A percentile compares a stretch with the other conserved stretches of the same genome.
Conservation (phyloP, 2,888 invertebrate genomes). For the Pheosia gnoma region DNA sequence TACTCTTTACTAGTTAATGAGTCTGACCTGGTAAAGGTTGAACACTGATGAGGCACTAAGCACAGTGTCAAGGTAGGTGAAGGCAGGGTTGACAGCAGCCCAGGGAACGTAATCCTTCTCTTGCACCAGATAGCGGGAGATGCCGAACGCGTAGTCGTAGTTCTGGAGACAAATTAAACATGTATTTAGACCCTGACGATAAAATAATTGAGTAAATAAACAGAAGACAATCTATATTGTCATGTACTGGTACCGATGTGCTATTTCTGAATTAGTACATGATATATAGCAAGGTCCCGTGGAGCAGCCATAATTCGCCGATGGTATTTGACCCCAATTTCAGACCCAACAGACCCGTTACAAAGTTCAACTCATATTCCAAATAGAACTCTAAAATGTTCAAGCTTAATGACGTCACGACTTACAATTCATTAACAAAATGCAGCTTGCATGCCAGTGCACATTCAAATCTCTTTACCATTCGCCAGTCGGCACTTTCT, state of each 20-base stretch:
- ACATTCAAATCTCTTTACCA: constrained; percentile 28
- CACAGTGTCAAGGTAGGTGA: constrained; percentile 65
- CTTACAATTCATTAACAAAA: constrained; percentile 3
- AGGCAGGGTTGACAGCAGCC: constrained; percentile 71
- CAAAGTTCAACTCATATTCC: not conserved
- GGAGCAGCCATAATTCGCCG: no score
- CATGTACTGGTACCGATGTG: no score
- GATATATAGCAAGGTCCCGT: no score
- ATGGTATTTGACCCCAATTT: no score
- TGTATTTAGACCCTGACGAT: not conserved
- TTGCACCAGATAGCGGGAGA: constrained; percentile 83
- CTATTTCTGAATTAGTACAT: no score
- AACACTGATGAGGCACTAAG: constrained; percentile 59
- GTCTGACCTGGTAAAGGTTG: constrained; percentile 60
- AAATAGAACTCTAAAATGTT: not conserved
- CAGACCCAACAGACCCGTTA: no score
- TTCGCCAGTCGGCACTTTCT: constrained; percentile 36
- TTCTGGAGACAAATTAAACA: constrained; percentile 47
- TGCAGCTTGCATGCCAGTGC: constrained; percentile 1
- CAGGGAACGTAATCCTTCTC: constrained; percentile 87
- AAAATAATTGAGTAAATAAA: not conserved
- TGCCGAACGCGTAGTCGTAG: constrained; percentile 80
- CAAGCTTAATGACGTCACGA: not conserved
- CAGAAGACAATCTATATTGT: no score
- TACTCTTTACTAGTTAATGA: not conserved